Percentiles rank a stretch among this genome's conserved stretches.
phyloP scores from a whole-genome alignment of 2,113 vertebrate genomes.

The Mionectes macconnelli region DNA sequence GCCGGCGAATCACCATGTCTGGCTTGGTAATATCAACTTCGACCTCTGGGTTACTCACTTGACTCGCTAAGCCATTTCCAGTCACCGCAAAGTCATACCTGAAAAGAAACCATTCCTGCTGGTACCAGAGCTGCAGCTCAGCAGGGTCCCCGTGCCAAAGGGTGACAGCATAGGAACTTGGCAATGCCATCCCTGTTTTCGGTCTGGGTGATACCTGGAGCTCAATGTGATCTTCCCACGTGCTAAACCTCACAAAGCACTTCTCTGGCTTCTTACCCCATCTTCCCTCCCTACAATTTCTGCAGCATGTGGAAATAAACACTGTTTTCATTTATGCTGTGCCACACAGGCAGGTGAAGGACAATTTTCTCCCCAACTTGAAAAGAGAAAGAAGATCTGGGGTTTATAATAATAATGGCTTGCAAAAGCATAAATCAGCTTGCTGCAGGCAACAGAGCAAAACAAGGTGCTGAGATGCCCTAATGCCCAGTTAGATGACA shows the following conservation, averaged over 20 bases:
- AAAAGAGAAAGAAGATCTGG: not conserved
- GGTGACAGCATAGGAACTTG: fast-evolving
- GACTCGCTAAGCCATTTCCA: conserved; percentile 91
- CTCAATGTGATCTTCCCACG: fast-evolving
- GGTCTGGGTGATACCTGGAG: not conserved
- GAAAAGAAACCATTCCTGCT: not conserved
- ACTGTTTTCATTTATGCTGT: not conserved
- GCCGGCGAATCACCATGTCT: conserved; percentile 87
- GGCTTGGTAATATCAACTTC: conserved; percentile 92
- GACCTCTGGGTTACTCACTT: conserved; percentile 93
- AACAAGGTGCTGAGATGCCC: not conserved
- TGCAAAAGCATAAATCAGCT: not conserved
- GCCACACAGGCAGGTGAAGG: not conserved
- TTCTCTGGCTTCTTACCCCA: not conserved
- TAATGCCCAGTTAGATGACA: not conserved
- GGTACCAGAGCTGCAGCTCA: not conserved
- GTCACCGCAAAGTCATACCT: conserved; percentile 93
- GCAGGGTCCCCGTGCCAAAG: fast-evolving
- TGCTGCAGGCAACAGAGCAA: not conserved
- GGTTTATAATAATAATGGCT: not conserved
- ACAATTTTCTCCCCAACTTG: not conserved
- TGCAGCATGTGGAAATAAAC: not conserved
- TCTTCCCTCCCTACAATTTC: not conserved
- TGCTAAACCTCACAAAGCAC: not conserved
- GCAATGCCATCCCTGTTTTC: not conserved